Conservation (phyloP, 2,797 vertebrate genomes). For the Scolopax bukidnonensis region DNA sequence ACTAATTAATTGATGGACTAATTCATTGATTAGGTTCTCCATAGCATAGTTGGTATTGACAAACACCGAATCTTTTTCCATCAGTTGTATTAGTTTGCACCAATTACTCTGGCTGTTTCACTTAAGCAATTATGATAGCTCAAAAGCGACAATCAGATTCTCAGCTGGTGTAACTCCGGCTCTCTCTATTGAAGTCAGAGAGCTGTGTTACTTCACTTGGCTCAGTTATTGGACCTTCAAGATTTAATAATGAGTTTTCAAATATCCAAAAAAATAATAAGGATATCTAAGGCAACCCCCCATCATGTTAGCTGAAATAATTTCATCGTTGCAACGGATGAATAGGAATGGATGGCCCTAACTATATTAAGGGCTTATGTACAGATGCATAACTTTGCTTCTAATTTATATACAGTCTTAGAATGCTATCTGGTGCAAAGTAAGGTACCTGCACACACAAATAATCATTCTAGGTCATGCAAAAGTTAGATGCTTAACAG, state of each 20-base stretch:
- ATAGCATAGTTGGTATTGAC: conserved; percentile 82
- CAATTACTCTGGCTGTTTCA: conserved; percentile 81
- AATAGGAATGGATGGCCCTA: background rate
- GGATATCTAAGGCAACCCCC: background rate
- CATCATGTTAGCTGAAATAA: background rate
- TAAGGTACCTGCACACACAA: background rate
- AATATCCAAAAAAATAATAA: background rate
- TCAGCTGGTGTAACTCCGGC: conserved; percentile 49
- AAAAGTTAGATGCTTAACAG: background rate
- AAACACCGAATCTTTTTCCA: conserved; percentile 82
- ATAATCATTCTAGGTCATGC: background rate
- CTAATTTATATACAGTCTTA: background rate
- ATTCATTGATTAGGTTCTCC: conserved; percentile 86
- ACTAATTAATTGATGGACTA: conserved; percentile 89
- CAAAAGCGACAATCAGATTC: conserved; percentile 9
- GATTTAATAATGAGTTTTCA: background rate
- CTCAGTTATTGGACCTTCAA: background rate
- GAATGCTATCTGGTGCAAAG: background rate
- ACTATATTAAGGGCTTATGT: background rate
- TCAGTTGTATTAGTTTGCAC: conserved; percentile 80
- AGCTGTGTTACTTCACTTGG: background rate
- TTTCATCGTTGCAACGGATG: background rate
- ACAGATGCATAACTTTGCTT: background rate
- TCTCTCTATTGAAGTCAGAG: background rate
- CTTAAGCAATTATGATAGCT: conserved; percentile 59